phyloP scores from a whole-genome alignment of 2,113 vertebrate species.

The Chrysemys picta region DNA sequence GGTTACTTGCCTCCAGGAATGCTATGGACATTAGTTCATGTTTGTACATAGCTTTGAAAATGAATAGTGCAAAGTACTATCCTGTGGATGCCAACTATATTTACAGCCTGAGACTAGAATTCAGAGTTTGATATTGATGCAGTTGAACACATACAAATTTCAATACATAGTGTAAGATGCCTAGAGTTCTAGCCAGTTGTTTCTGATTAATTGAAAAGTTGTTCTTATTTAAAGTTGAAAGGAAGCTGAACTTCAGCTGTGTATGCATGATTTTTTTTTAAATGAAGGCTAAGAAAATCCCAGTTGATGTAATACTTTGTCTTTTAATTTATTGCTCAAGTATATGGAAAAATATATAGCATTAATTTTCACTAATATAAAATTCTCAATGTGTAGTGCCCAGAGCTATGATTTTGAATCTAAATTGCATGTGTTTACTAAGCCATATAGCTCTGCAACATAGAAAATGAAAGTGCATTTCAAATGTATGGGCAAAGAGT shows the following conservation, averaged over 20 bases:
- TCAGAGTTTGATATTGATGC: constrained; percentile 31
- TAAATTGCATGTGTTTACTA: constrained; percentile 71
- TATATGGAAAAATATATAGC: constrained; percentile 58
- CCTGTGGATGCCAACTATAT: neutral
- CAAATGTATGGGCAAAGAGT: constrained; percentile 18
- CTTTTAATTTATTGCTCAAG: constrained; percentile 69
- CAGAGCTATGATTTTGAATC: constrained; percentile 62
- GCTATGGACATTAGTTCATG: neutral
- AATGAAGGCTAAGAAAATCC: constrained; percentile 62
- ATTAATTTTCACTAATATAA: constrained; percentile 68
- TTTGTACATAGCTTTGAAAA: neutral
- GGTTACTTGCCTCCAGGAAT: constrained; percentile 24
- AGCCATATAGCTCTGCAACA: constrained; percentile 36
- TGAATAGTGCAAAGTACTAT: neutral
- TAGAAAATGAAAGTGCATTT: constrained; percentile 62
- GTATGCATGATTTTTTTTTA: constrained; percentile 44
- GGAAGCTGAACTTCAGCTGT: constrained; percentile 44
- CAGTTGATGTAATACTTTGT: constrained; percentile 44
- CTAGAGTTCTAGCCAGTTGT: constrained; percentile 46
- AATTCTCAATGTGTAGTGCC: constrained; percentile 36
- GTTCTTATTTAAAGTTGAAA: constrained; percentile 39
- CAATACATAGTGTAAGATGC: neutral
- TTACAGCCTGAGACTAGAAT: constrained; percentile 23
- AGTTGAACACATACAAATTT: constrained; percentile 55
- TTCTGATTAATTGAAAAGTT: constrained; percentile 68